phyloP scores from a whole-genome alignment of 2,797 vertebrate species.

The Masticophis lateralis region DNA sequence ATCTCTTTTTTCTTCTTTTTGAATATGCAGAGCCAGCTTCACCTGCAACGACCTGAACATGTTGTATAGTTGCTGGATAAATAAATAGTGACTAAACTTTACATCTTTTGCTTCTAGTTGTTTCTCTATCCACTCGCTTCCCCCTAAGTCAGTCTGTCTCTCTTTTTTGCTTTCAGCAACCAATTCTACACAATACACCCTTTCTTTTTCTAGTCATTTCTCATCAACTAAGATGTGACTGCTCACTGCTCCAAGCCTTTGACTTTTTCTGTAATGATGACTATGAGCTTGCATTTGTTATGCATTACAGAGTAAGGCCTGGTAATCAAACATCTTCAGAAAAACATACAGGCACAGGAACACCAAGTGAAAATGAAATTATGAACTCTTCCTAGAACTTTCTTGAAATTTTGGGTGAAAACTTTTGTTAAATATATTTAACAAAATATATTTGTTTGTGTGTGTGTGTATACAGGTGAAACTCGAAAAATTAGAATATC shows the following conservation, averaged over 20 bases:
- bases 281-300: not conserved
- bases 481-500: too few species aligned
- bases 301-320: not conserved
- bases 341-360: not conserved
- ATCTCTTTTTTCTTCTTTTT: not conserved
- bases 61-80: not conserved
- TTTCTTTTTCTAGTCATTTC: not conserved
- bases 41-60: not conserved
- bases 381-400: not conserved
- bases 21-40: not conserved
- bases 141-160: not conserved
- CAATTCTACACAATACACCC: not conserved
- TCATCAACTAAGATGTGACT: not conserved
- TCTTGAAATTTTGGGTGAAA: not conserved
- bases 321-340: not conserved
- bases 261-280: not conserved
- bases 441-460: too few species aligned
- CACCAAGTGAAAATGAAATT: not conserved
- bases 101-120: not conserved
- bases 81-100: not conserved
- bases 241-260: not conserved
- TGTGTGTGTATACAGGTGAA: too few species aligned
- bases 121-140: not conserved
- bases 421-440: not conserved
- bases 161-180: not conserved